Conservation (phyloP, 92 coral and sea anemone species). For the Epizoanthus scotinus region DNA sequence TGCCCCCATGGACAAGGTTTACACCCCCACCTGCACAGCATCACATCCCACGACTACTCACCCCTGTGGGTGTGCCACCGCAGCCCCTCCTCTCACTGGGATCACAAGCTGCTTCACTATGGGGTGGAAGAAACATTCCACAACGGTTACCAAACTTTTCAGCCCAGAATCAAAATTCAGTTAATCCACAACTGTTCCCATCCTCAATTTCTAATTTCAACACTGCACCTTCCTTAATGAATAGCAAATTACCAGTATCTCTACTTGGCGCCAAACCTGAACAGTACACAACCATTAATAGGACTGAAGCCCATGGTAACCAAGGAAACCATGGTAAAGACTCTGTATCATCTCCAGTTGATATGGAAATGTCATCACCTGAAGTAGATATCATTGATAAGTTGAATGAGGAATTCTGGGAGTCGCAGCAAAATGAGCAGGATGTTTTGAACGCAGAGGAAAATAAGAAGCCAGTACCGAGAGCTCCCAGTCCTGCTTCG, state of each 20-base stretch:
- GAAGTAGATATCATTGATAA: slow-evolving; percentile 90
- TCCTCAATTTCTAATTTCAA: background rate
- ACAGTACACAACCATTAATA: background rate
- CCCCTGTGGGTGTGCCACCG: slow-evolving; percentile 14
- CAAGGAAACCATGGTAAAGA: slow-evolving; percentile 30
- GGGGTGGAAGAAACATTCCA: slow-evolving; percentile 9
- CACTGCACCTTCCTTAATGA: background rate
- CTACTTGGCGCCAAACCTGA: background rate
- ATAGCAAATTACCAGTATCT: background rate
- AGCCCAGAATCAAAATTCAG: slow-evolving; percentile 23
- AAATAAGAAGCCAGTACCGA: background rate
- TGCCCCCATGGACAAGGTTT: slow-evolving; percentile 42
- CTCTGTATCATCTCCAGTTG: slow-evolving; percentile 61
- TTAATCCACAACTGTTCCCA: slow-evolving; percentile 5
- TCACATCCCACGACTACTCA: slow-evolving; percentile 23
- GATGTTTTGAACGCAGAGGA: background rate
- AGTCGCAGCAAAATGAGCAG: slow-evolving; percentile 51
- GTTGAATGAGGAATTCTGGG: slow-evolving; percentile 93
- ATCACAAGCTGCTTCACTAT: background rate
- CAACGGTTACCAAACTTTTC: background rate
- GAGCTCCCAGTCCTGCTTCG: background rate
- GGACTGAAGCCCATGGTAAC: background rate
- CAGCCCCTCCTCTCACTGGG: slow-evolving; percentile 21
- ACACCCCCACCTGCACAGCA: slow-evolving; percentile 33
- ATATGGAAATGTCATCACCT: slow-evolving; percentile 94